Base-by-base conservation (phyloP, 2,797 vertebrate species). In the Acipenser transmontanus region DNA sequence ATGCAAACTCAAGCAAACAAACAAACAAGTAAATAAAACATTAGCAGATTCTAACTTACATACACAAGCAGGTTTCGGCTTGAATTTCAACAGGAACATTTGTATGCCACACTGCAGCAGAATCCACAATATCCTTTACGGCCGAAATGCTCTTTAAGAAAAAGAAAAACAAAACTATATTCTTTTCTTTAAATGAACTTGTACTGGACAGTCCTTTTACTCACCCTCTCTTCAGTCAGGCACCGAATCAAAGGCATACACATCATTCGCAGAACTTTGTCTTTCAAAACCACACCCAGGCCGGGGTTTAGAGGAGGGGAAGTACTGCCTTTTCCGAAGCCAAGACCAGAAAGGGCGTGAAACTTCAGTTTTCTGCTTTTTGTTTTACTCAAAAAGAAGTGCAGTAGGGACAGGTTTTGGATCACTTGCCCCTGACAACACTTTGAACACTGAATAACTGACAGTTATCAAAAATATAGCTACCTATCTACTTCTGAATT, bases 241-340 rank as follows among this genome's bases (percentile, higher is more conserved):
- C 85, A 88, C 82, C 84, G 74, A 86, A 74, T 79, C 77, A 67
- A 71, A 81, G 81, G 73, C 73, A 66, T 79, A 81, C 82, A 86
- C 84, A 88, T 91, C 87, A 91, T 88, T 91, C 86, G 85, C 81
- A 84, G 80, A 83, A 88, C 84, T 87, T 84, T 84, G 81, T 79
- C 78, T 84, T 81, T 73, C 68, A 78, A 85, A 82, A 87, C 86
- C 88, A 89, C 89, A 91, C 90, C 87, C 90, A 87, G 84, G 65
- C 73, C 72, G 71, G 70, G 14, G 68, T 68, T 65, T 61, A 77
- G 75, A 75, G 80, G 80, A 78, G 82, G 80, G 84, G 85, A 83
- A 82, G 83, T 34, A 34, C 34, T 77, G 68, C 76, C 68, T 87
- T 87, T 87, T 88, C 86, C 79, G 80, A 84, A 86, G 90, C 88